Evolutionary conservation across 1,140 invertebrate genomes (phyloP), one percentile per base, ranked within the genome.

Genomic region (Anoplolepis gracilipes): DNA sequence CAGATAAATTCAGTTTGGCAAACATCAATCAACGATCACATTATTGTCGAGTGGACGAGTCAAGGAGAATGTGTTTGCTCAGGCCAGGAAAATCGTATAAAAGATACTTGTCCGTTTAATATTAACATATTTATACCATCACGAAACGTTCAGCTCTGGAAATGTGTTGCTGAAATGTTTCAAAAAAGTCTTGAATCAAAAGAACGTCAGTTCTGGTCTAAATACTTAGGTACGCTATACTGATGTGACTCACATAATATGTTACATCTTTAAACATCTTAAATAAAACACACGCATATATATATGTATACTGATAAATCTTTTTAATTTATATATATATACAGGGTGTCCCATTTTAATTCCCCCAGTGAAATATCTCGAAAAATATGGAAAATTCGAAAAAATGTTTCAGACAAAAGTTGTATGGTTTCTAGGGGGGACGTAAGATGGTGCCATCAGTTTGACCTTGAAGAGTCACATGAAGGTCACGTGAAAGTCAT

Each of bases 151-250:
- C 70, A 89, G 19, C 42, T 92, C 3, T 90, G 89, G 78, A 85
- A 57, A 30, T 92, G 89, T 39, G 59, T 92, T 16, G 57, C 11
- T 53, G 55, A 89, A 4, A 89, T 90, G 84, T 92, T 92, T 61
- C 67, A 84, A 22, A 92, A 91, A 46, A 86, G 87, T 39, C 53
- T 92, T 8, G 57, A 89, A 10, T 7, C 28, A 0, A 79, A 86
- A 49, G 91, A 92, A 73, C 61, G 84, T 30, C 4, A 62, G 1
- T 92, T 92, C 33, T 92, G 91, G 91, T 84, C 85, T 6, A 73
- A 77, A 61, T 88, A 92, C 39, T 87, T 86, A 22, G 72, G 91
- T 92, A 87, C 30, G 28, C 19, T 2, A 28, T 28, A 1, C 13
- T 39, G 10, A 3, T 39, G 16, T 46, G 1, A 70, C 28, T 69